Percentiles rank a stretch among this genome's conserved stretches.
Conservation (phyloP, 35 echinoderm and acorn worm genomes). For the Acanthaster planci region DNA sequence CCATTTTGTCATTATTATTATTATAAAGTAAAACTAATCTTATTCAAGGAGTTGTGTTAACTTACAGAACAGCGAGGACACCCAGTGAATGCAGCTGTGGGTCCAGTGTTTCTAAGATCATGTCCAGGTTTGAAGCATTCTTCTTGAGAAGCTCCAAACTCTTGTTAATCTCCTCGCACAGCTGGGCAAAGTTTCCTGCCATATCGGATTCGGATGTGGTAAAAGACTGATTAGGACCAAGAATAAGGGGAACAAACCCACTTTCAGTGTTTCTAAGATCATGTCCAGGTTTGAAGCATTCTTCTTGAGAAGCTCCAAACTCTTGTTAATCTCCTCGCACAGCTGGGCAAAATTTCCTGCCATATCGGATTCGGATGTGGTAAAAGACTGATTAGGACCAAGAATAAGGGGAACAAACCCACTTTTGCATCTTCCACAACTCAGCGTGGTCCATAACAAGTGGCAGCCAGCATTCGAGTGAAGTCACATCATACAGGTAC, state of each 20-base stretch:
- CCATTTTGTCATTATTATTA: too few relatives aligned
- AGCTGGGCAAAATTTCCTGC: conserved; percentile 93
- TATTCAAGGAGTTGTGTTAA: too few relatives aligned
- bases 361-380: too few relatives aligned
- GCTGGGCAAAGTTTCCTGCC: conserved; percentile 86
- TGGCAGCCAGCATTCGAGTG: too few relatives aligned
- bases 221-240: too few relatives aligned
- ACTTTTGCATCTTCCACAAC: too few relatives aligned
- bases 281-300: conserved; percentile 81
- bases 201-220: neutral
- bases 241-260: too few relatives aligned
- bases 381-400: too few relatives aligned
- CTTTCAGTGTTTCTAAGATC: conserved; percentile 82
- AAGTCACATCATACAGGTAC: too few relatives aligned
- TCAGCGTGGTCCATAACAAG: too few relatives aligned
- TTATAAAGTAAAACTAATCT: too few relatives aligned
- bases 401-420: too few relatives aligned
- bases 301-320: conserved; percentile 81
- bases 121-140: conserved; percentile 82
- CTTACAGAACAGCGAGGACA: conserved; percentile 92
- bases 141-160: conserved; percentile 83
- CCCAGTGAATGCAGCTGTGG: conserved; percentile 94
- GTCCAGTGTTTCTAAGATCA: conserved; percentile 80
- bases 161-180: conserved; percentile 96
- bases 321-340: conserved; percentile 95